Base-by-base conservation (phyloP, 2,888 invertebrate genomes). In the Hirtodrosophila cameraria region DNA sequence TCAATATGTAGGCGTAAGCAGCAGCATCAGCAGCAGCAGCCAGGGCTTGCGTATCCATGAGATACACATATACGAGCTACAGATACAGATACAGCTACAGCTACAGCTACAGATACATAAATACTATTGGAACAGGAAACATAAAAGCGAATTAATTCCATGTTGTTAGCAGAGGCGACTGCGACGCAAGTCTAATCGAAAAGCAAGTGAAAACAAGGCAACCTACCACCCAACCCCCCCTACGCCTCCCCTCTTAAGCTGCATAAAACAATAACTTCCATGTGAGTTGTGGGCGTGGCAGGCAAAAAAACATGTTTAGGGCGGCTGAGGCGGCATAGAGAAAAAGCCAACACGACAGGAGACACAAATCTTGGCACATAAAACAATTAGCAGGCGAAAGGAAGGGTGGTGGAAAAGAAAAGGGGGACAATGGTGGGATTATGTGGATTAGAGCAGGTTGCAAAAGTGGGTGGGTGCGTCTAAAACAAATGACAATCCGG, bases 331-430 rank as follows among this genome's bases (percentile, higher is more conserved):
- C 62, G 61, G 38, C 54, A 57, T n/a, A n/a, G n/a, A n/a, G n/a
- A n/a, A 33, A 35, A 55, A 52, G 50, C 39, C 46, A 65, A 67
- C 62, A 65, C 68, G 71, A 79, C 76, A 81, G 61, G 50, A 67
- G 83, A 81, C 80, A 81, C 80, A 81, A 82, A 81, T 84, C 82
- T 84, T 82, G 78, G 82, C 84, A 82, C 84, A 81, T 81, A 84
- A 84, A 82, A 82, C 81, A 82, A 84, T 84, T 84, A 81, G 84
- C 82, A 67, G 61, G 48, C 59, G 42, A 41, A 49, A 11, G n/a
- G 43, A 7, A 15, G 27, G 23, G 16, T n/a, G n/a, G n/a, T n/a
- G n/a, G n/a, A n/a, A n/a, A n/a, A n/a, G n/a, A n/a, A 27, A 16
- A 25, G 28, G n/a, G 35, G 33, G 16, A 12, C 16, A 7, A n/a